Base-by-base conservation (phyloP, 2,888 invertebrate genomes). In the Zele albiditarsus region DNA sequence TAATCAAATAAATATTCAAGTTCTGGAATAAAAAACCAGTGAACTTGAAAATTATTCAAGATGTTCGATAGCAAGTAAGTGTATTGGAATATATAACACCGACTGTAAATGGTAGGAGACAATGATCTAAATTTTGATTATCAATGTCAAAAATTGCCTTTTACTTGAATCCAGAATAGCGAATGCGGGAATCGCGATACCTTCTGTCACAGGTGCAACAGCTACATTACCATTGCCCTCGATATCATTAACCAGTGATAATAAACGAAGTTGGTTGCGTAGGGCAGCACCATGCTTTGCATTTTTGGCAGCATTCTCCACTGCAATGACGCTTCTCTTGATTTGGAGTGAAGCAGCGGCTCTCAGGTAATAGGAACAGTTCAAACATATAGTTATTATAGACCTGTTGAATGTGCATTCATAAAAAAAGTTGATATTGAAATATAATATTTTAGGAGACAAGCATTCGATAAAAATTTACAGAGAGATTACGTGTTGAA, bases 401-500 rank as follows among this genome's bases (percentile, higher is more conserved):
- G 31, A 28, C 25, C 46, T 2, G 10, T 28, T 71, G 14, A 2
- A 27, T 60, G n/a, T 23, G 14, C 1, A 16, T 3, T 16, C 4
- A 20, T 4, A 53, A 31, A 2, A 66, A 49, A 23, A 73, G 33
- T 57, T 23, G 27, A 27, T 53, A 4, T 20, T 46, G 10, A 63
- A 23, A 6, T 1, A 12, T 57, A 20, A 65, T 60, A 46, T 82
- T 82, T 23, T 80, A 89, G 89, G 79, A 85, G 88, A 73, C 94
- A 94, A 86, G 95, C 95, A 88, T 95, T 95, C 89, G 93, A 94
- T 49, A 91, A 94, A 80, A 95, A 95, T 90, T 94, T 95, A 94
- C 94, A 94, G 67, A 93, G 93, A 79, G 95, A 95, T 88, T 93
- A 94, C 88, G 95, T 95, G 86, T 91, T 95, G 81, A 91, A 92